Base-by-base conservation (phyloP, 2,888 invertebrate species). In the Caenorhabditis becei region DNA sequence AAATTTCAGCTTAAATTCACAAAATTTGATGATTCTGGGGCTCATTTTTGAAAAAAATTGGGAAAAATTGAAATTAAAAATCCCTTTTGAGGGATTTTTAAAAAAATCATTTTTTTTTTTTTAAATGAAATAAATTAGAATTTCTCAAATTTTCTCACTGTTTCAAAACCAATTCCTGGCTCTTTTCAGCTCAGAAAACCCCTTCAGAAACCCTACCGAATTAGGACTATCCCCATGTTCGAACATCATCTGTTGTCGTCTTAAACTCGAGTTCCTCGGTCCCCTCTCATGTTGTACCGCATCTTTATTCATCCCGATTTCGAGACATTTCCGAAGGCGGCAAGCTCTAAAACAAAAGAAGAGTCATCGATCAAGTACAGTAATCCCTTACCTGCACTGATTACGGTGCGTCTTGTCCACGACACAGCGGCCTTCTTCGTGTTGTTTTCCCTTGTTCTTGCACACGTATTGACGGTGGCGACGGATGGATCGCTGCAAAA, bases 391-490 rank as follows among this genome's bases (percentile, higher is more conserved):
- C 86, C 86, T 93, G 91, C 98, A 98, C 91, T 98, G 97, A 92
- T 98, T 98, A 26, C 97, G 93, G 91, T 97, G 97, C 0, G 96
- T 95, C 92, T 97, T 98, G 92, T 98, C 97, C 11, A 98, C 96
- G 59, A 95, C 93, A 91, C 97, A 98, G 11, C 93, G 92, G 0
- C 95, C 96, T 85, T 95, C 95, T 18, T 90, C 87, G 63, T 83
- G 77, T n/a, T n/a, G n/a, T 5, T 90, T 90, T 18, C 94, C 94
- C 86, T 96, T 95, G 0, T 96, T 95, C 92, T 98, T 98, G 93
- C 99, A 99, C 1, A 95, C 94, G 92, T 99, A 99, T 87, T 96
- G 95, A 0, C 98, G 94, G 91, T 96, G 96, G n/a, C 97, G 94
- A 7, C 99, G 93, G 80, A 99, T 97, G 4, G 97, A 97, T 35